These are phyloP conservation scores for Pomatostomus ruficeps DNA, from an alignment of 2,113 vertebrate species.

Conservation along the genomic window DNA sequence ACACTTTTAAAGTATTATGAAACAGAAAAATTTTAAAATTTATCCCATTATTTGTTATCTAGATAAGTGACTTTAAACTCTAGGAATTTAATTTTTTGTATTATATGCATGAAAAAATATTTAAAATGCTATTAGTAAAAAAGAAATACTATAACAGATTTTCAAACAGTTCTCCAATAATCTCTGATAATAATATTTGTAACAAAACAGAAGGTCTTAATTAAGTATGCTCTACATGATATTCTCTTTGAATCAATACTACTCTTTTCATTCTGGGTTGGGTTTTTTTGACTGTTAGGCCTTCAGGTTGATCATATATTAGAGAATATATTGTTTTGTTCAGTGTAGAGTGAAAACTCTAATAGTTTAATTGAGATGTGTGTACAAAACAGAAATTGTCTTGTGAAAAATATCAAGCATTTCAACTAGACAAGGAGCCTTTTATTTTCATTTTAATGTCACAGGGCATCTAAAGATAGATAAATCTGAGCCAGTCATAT, in stretches of 20 bases:
- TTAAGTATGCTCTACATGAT: background rate
- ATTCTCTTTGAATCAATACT: background rate
- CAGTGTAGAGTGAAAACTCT: background rate
- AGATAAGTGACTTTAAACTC: background rate
- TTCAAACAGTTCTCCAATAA: background rate
- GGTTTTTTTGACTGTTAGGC: background rate
- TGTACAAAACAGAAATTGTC: background rate
- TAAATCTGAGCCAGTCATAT: background rate
- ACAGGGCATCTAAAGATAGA: background rate
- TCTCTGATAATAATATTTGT: background rate
- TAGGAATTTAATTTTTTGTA: background rate
- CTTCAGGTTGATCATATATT: background rate
- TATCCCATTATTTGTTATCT: background rate
- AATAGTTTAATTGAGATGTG: too few relatives aligned
- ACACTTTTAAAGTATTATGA: background rate
- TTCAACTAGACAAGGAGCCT: background rate
- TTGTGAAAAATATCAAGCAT: background rate
- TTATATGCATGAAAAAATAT: background rate
- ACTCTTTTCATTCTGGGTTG: background rate
- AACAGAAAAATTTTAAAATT: background rate
- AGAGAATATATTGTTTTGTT: background rate
- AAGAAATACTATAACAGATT: background rate
- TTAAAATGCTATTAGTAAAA: background rate
- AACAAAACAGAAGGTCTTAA: background rate
- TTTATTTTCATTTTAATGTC: background rate